Evolutionary conservation across 2,113 vertebrate genomes (phyloP).

Genomic region (Octodon degus): DNA sequence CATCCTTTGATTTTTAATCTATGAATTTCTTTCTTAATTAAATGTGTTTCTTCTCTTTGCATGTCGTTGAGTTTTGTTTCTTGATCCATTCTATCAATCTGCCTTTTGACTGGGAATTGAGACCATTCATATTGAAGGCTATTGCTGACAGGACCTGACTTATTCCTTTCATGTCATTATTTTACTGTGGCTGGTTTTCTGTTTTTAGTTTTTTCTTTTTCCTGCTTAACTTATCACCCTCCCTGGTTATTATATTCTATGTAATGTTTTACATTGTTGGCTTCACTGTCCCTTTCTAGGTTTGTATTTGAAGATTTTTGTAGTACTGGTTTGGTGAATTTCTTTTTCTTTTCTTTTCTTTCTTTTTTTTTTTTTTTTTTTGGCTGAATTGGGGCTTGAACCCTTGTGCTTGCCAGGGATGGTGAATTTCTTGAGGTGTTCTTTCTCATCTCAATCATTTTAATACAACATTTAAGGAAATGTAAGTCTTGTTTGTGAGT

Average conservation of each 20-base stretch:
- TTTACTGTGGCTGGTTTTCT: neutral
- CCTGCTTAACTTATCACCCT: neutral
- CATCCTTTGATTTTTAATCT: neutral
- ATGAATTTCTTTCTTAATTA: neutral
- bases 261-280: too few species aligned
- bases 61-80: neutral
- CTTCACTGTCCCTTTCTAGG: neutral
- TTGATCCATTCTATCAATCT: neutral
- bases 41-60: neutral
- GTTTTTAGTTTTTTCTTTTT: neutral
- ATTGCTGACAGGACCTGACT: neutral
- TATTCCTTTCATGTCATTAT: neutral
- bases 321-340: neutral
- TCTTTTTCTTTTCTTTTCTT: neutral
- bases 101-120: neutral
- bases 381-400: too few species aligned
- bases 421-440: neutral
- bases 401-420: too few species aligned
- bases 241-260: neutral
- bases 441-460: neutral
- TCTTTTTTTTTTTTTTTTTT: too few species aligned
- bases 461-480: neutral
- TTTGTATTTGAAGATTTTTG: neutral
- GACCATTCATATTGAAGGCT: neutral
- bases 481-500: neutral